Conservation (phyloP, 1,140 invertebrate species). For the Caerostris extrusa region DNA sequence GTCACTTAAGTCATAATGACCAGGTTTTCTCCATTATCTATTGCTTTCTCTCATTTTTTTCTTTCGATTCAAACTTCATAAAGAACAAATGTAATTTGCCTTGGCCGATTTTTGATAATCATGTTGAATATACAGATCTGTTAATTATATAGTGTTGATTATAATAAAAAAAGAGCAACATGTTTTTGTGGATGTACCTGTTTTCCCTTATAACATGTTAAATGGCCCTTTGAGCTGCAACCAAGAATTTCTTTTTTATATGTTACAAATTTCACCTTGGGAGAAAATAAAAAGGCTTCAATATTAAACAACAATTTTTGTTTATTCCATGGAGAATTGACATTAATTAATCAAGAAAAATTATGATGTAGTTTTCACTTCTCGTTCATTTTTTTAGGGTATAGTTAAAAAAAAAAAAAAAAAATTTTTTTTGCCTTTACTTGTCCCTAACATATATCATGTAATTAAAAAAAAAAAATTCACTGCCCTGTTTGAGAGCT, state of each 20-base stretch:
- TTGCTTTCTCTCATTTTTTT: constrained; percentile 20
- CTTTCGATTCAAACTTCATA: constrained; percentile 6
- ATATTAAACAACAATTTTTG: neutral
- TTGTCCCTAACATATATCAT: constrained; percentile 1
- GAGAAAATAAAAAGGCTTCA: neutral
- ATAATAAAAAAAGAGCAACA: constrained; percentile 25
- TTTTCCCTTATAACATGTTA: constrained; percentile 50
- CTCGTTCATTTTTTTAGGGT: neutral
- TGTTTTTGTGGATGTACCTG: constrained; percentile 55
- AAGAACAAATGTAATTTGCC: constrained; percentile 75
- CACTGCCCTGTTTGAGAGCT: neutral
- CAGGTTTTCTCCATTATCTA: constrained; percentile 69
- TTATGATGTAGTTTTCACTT: neutral
- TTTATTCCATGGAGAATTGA: neutral
- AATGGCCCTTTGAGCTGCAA: constrained; percentile 12
- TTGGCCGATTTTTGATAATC: constrained; percentile 77
- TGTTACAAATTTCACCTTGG: neutral
- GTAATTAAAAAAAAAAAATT: constrained; percentile 13
- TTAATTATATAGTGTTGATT: constrained; percentile 71
- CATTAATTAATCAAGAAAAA: neutral
- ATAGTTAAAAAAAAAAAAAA: neutral
- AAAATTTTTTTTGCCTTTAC: neutral
- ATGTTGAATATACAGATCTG: constrained; percentile 76
- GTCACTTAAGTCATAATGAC: constrained; percentile 72
- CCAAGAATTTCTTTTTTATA: neutral